These are phyloP conservation scores for Nixonia krombeini DNA, from an alignment of 1,140 invertebrate species.

Conservation along the genomic window DNA sequence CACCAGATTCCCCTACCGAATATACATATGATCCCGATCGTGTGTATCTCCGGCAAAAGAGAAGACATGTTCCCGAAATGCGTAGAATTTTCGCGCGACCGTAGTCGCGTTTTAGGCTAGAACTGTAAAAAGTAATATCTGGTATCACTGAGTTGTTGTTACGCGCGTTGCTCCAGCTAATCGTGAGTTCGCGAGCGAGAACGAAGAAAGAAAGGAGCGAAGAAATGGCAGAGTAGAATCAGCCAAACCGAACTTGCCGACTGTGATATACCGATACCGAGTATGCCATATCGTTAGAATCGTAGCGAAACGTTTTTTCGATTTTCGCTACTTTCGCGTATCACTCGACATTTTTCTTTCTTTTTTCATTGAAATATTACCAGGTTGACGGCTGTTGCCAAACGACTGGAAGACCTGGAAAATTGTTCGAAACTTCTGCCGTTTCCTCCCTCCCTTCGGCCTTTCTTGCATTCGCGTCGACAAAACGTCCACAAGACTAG, in stretches of 20 bases:
- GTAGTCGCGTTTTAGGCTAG: not conserved
- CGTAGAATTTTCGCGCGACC: not conserved
- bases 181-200: slow-evolving; percentile 13
- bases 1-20: slow-evolving; percentile 14
- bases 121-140: not conserved
- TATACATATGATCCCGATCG: too few species aligned
- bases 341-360: too few species aligned
- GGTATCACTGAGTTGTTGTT: slow-evolving; percentile 10
- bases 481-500: slow-evolving; percentile 70
- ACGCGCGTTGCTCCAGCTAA: slow-evolving; percentile 25
- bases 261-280: too few species aligned
- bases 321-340: slow-evolving; percentile 19
- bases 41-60: too few species aligned
- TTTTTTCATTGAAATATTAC: too few species aligned
- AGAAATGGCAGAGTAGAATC: not conserved
- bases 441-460: slow-evolving; percentile 21
- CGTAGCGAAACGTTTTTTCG: too few species aligned
- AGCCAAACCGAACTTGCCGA: not conserved
- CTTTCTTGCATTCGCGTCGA: slow-evolving; percentile 57
- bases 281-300: too few species aligned
- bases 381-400: too few species aligned
- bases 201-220: slow-evolving; percentile 6
- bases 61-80: not conserved
- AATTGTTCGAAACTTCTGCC: slow-evolving; percentile 33
- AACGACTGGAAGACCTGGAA: too few species aligned